These are phyloP conservation scores for Prionailurus viverrinus DNA, from an alignment of 2,113 vertebrate species.

Conservation along the genomic window DNA sequence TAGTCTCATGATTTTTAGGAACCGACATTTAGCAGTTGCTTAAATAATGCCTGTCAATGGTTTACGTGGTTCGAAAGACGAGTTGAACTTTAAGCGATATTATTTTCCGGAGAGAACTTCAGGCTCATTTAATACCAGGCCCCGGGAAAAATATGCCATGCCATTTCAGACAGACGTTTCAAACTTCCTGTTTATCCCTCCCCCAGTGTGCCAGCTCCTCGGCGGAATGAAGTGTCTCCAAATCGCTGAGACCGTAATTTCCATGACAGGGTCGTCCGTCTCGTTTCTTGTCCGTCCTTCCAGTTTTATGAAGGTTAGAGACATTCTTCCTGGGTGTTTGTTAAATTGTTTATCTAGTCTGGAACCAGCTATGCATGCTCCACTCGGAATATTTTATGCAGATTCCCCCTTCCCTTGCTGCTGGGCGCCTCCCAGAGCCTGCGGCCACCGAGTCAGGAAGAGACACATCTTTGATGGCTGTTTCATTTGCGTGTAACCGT, in stretches of 20 bases:
- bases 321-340: conserved; percentile 83
- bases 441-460: conserved; percentile 1
- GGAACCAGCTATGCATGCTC: conserved; percentile 77
- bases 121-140: background rate
- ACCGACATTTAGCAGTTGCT: conserved; percentile 8
- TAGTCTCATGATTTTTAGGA: conserved; percentile 50
- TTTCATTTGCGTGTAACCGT: conserved; percentile 66
- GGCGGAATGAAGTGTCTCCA: conserved; percentile 68
- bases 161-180: conserved; percentile 52
- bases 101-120: conserved; percentile 64
- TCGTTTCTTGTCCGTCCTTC: conserved; percentile 87
- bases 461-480: conserved; percentile 15
- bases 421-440: conserved; percentile 63
- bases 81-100: conserved; percentile 63
- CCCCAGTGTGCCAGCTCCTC: background rate
- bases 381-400: conserved; percentile 85
- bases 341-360: conserved; percentile 85
- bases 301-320: conserved; percentile 86
- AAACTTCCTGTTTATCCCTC: conserved; percentile 54
- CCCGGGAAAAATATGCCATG: background rate
- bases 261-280: conserved; percentile 79
- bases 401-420: conserved; percentile 22
- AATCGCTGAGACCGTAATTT: conserved; percentile 84
- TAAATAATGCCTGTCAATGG: conserved; percentile 48
- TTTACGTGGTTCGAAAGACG: conserved; percentile 52